Base-by-base conservation (phyloP, 2,797 vertebrate species). In the Mallotus villosus region DNA sequence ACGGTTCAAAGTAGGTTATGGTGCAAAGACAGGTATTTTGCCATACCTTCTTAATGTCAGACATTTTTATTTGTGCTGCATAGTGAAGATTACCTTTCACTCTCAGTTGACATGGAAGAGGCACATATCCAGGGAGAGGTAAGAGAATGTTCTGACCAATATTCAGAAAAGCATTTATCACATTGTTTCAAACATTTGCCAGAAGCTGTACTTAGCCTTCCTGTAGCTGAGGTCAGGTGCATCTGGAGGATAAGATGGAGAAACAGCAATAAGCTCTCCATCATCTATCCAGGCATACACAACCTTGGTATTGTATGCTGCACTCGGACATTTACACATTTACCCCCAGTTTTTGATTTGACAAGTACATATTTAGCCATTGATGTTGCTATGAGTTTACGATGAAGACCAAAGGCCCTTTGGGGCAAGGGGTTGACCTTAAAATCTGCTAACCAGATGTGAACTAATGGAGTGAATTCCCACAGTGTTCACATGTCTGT, bases 1-100 rank as follows among this genome's bases (percentile, higher is more conserved):
- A 73, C 76, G 62, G 24, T 21, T 74, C 41, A 62, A 41, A 68
- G 24, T 16, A 27, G 19, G 51, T 9, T 41, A 46, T 14, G 63
- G 32, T 37, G n/a, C 41, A 37, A 64, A 41, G 8, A 21, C 32
- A 46, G 34, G 32, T 64, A 34, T 64, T 11, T 49, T n/a, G 19
- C 41, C 34, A n/a, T 17, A 41, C 8, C 63, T 34, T 64, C 19
- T 19, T 64, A 21, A 64, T 41, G 63, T 64, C 34, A 22, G 63
- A 41, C 34, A 64, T 37, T 22, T 24, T 34, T 65, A 14, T 24
- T 51, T 16, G 9, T 65, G 7, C 37, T 63, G 61, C 27, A 32
- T 32, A 49, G 37, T 22, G 21, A 41, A 34, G 37, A 41, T 46
- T 4, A 46, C 34, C 21, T 41, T 65, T 65, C 37, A n/a, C 37